Base-by-base conservation (phyloP, 2,797 vertebrate species). In the Vultur gryphus region DNA sequence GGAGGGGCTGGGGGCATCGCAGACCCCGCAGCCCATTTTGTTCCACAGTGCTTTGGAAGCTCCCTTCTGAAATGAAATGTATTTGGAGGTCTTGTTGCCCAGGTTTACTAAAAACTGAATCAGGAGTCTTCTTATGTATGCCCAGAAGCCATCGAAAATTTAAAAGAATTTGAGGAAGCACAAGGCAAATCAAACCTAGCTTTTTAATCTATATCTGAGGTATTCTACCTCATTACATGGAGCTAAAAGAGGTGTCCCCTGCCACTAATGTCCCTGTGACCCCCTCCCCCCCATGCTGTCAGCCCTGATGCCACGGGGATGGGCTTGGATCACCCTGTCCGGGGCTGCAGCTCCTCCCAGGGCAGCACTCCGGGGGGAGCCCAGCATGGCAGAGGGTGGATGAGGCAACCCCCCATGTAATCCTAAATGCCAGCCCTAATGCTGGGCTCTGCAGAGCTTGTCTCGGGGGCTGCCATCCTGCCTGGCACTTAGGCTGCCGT, bases 381-480 rank as follows among this genome's bases (percentile, higher is more conserved):
- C 29, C 33, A 54, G 52, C 9, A 10, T 13, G 25, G 55, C 59
- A 69, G 43, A 61, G 29, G 17, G 13, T 25, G n/a, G 25, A 54
- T 4, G 4, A 8, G 24, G 35, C 5, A 16, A 7, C 13, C 12
- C 6, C 7, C 33, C 35, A 11, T 9, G 18, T 37, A 49, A 48
- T 25, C 26, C 59, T 76, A 51, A 76, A 61, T 69, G 21, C 67
- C 58, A 57, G 24, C n/a, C 58, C 37, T 21, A 46, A 26, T 2
- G 2, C 28, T 46, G 37, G 12, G 46, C 64, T 69, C 83, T 73
- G n/a, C 43, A 54, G 58, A 65, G 35, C 39, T 89, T 13, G 2
- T 55, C 57, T n/a, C 7, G 0, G 1, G 48, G 18, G 10, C 10
- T 84, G 49, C 44, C 39, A 41, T 65, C 51, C 43, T 0, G 0